Percentiles rank a stretch among this genome's conserved stretches.
These are phyloP conservation scores for Apodemia zela DNA, from an alignment of 2,888 invertebrate genomes.

Conservation along the genomic window DNA sequence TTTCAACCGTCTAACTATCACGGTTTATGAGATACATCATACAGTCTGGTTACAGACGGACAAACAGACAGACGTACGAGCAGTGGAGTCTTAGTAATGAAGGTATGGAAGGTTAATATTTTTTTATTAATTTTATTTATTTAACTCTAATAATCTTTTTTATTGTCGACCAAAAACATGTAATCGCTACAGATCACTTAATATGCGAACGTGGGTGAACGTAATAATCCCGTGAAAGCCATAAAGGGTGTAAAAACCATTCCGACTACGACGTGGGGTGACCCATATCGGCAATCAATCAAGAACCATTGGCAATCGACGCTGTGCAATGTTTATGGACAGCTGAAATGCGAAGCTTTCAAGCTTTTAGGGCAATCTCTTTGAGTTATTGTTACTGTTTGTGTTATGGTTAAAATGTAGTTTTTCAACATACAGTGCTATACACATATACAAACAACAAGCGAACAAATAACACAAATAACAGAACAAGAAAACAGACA, in stretches of 20 bases:
- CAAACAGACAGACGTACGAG: no score
- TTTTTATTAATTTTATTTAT: no score
- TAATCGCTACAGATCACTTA: not conserved
- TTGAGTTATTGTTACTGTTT: not conserved
- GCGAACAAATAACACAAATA: no score
- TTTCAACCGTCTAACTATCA: no score
- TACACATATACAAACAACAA: no score
- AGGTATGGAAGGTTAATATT: no score
- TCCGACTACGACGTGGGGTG: not conserved
- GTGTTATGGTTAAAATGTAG: not conserved
- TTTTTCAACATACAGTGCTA: no score
- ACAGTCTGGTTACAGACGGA: no score
- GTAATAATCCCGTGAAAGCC: not conserved
- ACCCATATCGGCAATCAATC: slow-evolving; percentile 1
- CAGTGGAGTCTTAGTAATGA: no score
- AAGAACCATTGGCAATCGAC: not conserved
- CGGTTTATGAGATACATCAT: no score
- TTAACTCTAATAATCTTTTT: not conserved
- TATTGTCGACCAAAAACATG: not conserved
- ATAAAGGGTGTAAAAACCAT: not conserved
- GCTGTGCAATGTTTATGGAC: not conserved
- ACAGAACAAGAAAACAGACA: no score
- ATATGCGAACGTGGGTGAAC: not conserved
- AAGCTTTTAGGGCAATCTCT: slow-evolving; percentile 3
- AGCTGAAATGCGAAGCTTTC: not conserved